Base-by-base conservation (phyloP, 2,113 vertebrate species). In the Dasyornis broadbenti region DNA sequence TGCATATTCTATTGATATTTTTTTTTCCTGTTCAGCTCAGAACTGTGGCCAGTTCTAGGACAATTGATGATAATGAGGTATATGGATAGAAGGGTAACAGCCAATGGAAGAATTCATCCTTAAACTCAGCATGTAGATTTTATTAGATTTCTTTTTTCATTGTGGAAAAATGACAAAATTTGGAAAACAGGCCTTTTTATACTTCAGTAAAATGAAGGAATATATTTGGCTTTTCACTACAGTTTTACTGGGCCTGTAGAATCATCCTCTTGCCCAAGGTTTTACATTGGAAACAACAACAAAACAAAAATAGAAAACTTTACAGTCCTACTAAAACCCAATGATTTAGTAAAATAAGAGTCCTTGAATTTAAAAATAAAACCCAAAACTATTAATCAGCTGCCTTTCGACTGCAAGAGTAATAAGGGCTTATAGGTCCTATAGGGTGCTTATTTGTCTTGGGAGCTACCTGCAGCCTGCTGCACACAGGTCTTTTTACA, bases 361-460 rank as follows among this genome's bases (percentile, higher is more conserved):
- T 97, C 28, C 31, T 75, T 78, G 66, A 95, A 90, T 89, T 83
- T 75, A 53, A 95, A 92, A 75, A 71, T 91, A 95, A 98, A 97
- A 80, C 73, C 57, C 65, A 69, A 93, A 96, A 28, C 49, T 87
- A 27, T 21, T 79, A 79, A n/a, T 96, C 64, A 85, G n/a, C 68
- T 92, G 64, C 68, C 70, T 94, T 96, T 85, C 50, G 87, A 54
- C 45, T 40, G 15, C 6, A 15, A 7, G 57, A 65, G 24, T 94
- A 85, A 90, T 85, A 18, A 30, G 75, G 33, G 26, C 59, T 82
- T 73, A 88, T 42, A 81, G 82, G 16, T 59, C 31, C 18, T 76
- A 20, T 53, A 64, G 78, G 42, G 35, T 49, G 27, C 22, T 50
- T 39, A 7, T 27, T 76, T 93, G 49, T 76, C 76, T 70, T 60